A percentile compares a stretch with the other conserved stretches of the same genome.
These are phyloP conservation scores for Acanthoscelides obtectus DNA, from an alignment of 2,888 invertebrate species.

Conservation along the genomic window DNA sequence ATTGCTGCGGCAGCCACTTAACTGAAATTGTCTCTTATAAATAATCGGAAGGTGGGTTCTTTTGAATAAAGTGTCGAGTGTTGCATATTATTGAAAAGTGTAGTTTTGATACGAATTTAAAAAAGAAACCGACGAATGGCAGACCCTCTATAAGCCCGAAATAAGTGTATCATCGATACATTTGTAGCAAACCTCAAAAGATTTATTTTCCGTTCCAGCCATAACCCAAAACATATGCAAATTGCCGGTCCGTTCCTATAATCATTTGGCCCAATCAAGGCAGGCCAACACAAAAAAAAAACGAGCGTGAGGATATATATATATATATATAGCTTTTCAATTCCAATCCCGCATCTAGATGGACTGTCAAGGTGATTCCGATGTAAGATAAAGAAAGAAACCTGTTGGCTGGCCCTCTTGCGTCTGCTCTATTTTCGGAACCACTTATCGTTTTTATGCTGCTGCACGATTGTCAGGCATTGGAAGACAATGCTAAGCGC, in stretches of 20 bases:
- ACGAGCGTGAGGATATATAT: too few relatives aligned
- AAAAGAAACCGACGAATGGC: too few relatives aligned
- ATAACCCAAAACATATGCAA: background rate
- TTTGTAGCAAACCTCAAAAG: background rate
- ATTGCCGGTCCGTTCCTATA: background rate
- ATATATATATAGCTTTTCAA: background rate
- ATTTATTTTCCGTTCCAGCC: background rate
- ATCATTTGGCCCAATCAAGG: background rate
- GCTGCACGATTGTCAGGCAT: background rate
- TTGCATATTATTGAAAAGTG: too few relatives aligned
- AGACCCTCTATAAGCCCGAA: too few relatives aligned
- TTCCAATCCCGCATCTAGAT: background rate
- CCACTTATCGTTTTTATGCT: background rate
- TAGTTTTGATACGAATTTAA: too few relatives aligned
- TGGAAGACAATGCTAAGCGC: background rate
- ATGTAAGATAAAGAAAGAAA: background rate
- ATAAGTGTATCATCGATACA: too few relatives aligned
- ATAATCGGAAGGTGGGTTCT: too few relatives aligned
- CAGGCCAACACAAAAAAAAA: background rate
- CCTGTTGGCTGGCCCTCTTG: background rate
- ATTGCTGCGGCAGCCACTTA: too few relatives aligned
- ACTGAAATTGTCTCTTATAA: too few relatives aligned
- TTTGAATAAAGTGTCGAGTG: too few relatives aligned
- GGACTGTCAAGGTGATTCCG: background rate
- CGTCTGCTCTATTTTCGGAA: background rate